Evolutionary conservation across 2,888 invertebrate species (phyloP), one percentile per base, ranked within the genome.

Genomic region (Theodoxus fluviatilis): DNA sequence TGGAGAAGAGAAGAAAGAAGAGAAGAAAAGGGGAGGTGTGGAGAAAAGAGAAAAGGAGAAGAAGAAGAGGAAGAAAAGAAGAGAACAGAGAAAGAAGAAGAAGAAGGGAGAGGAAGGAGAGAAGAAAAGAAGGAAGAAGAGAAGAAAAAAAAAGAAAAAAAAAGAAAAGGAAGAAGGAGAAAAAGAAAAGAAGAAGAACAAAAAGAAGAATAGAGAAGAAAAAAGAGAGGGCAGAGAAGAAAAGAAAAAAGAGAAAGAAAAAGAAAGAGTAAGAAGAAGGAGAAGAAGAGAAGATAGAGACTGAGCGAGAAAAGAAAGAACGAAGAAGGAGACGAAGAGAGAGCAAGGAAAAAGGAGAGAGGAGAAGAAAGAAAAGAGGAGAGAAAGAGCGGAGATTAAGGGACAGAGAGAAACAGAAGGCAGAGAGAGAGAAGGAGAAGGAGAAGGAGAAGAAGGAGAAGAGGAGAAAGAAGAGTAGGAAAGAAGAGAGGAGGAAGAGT

Each of bases 111-210:
- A 31, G 22, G 25, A 55, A 28, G 22, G 35, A 55, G 33, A 40
- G n/a, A 66, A 7, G 9, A 9, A 43, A 22, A 9, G n/a, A 37
- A 49, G 33, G 35, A 28, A 15, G 25, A 66, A 22, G 6, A 7
- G n/a, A 35, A 1, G 43, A 33, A 9, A 47, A 33, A 28, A 15
- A 55, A 31, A 55, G 2, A 15, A 15, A 57, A 9, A 57, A 31
- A 37, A n/a, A n/a, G 28, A 57, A 38, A 3, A 2, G 18, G 28
- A 33, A 22, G 35, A 1, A 38, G 68, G 38, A 15, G 57, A 25
- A 68, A 22, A 68, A 33, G 28, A 18, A 57, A 40, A 57, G 68
- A 68, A 57, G 38, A 43, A 68, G 59, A 40, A n/a, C 40, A 7
- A 38, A 9, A 57, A 22, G 25, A 33, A 59, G n/a, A 37, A 31